Conservation (phyloP, 2,797 vertebrate species). For the Protosalanx chinensis region DNA sequence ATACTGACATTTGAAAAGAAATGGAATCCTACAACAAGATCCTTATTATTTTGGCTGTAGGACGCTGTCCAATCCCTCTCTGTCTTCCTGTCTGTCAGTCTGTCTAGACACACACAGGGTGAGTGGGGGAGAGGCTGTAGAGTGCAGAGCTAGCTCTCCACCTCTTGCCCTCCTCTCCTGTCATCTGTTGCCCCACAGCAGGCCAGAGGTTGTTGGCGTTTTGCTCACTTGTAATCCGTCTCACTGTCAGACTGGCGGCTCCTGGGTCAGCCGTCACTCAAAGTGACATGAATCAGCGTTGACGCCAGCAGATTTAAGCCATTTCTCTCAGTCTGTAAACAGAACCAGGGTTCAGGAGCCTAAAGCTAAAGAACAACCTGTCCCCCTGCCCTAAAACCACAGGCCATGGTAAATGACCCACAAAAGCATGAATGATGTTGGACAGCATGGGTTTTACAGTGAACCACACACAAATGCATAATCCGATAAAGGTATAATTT, state of each 20-base stretch:
- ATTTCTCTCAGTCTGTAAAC: constrained; percentile 67
- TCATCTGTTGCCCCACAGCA: constrained; percentile 69
- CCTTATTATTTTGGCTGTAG: constrained; percentile 44
- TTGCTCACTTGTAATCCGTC: constrained; percentile 75
- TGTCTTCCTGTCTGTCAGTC: constrained; percentile 52
- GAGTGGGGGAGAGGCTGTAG: constrained; percentile 32
- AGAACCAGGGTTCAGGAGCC: constrained; percentile 56
- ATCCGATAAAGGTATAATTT: not conserved
- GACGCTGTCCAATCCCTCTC: constrained; percentile 52
- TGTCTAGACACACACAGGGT: constrained; percentile 47
- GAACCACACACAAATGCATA: constrained; percentile 11
- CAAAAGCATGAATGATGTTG: constrained; percentile 29
- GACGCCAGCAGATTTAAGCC: constrained; percentile 70
- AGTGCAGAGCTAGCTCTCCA: constrained; percentile 55
- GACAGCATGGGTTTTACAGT: constrained; percentile 29
- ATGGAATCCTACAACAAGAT: constrained; percentile 41
- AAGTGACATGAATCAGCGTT: constrained; percentile 70
- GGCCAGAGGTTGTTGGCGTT: constrained; percentile 71
- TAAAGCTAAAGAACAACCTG: constrained; percentile 32
- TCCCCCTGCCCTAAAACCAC: constrained; percentile 33
- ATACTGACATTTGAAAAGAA: constrained; percentile 30
- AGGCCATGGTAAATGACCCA: constrained; percentile 44
- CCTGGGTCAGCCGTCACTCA: constrained; percentile 80
- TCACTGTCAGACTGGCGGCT: constrained; percentile 70
- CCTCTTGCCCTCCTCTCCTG: constrained; percentile 64